phyloP scores from a whole-genome alignment of 2,888 invertebrate genomes.

The Stenodema calcarata region DNA sequence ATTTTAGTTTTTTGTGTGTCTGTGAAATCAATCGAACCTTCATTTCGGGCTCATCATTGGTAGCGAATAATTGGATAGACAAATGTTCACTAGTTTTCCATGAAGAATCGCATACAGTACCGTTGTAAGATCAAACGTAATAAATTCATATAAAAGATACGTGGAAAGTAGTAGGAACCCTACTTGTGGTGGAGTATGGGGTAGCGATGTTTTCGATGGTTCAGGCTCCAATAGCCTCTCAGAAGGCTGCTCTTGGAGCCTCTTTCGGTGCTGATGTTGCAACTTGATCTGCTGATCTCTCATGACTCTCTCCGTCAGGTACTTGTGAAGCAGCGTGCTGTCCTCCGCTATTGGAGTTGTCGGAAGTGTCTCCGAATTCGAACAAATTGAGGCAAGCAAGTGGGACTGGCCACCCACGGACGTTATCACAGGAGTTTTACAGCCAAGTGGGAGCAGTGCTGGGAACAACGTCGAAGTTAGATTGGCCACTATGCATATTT shows the following conservation, averaged over 20 bases:
- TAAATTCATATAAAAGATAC: too few relatives aligned
- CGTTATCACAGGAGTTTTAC: constrained; percentile 49
- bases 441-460: constrained; percentile 4
- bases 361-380: constrained; percentile 70
- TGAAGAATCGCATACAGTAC: too few relatives aligned
- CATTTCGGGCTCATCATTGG: too few relatives aligned
- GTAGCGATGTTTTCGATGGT: neutral
- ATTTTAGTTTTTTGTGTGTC: too few relatives aligned
- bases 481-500: too few relatives aligned
- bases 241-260: constrained; percentile 4
- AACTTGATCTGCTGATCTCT: constrained; percentile 76
- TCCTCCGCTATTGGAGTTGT: constrained; percentile 51
- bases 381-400: constrained; percentile 69
- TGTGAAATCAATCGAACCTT: too few relatives aligned
- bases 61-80: too few relatives aligned
- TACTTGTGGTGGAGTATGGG: too few relatives aligned
- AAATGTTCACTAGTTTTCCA: too few relatives aligned
- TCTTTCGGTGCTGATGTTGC: constrained; percentile 63
- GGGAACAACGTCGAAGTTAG: neutral
- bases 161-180: too few relatives aligned
- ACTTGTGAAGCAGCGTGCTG: constrained; percentile 69
- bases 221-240: constrained; percentile 4
- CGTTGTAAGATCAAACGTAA: too few relatives aligned
- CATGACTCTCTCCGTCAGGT: constrained; percentile 75
- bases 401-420: constrained; percentile 68